Evolutionary conservation across 2,888 invertebrate species (phyloP).

Genomic region (Oxyteleia sp.): DNA sequence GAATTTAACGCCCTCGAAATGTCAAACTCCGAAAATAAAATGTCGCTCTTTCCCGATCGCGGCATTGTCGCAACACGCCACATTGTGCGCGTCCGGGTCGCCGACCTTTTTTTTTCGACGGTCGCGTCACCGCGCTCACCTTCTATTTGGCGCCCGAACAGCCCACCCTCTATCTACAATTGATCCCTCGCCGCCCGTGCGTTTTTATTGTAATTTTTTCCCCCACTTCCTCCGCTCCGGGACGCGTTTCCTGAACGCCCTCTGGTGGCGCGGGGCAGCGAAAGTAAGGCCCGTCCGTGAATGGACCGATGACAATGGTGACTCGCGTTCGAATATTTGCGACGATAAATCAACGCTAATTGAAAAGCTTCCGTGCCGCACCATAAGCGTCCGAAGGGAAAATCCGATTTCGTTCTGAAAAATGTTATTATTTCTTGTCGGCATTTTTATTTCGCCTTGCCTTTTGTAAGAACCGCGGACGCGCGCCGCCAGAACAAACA

Average conservation of each 20-base stretch:
- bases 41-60: slow-evolving; percentile 70
- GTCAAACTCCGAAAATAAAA: slow-evolving; percentile 83
- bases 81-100: slow-evolving; percentile 62
- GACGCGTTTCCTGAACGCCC: slow-evolving; percentile 58
- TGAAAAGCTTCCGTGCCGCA: slow-evolving; percentile 66
- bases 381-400: slow-evolving; percentile 41
- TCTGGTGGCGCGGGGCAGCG: slow-evolving; percentile 19
- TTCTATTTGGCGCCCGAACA: no score
- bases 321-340: slow-evolving; percentile 63
- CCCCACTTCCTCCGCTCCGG: no score
- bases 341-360: slow-evolving; percentile 67
- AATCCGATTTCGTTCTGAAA: slow-evolving; percentile 55
- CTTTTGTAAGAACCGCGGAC: slow-evolving; percentile 24
- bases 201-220: no score
- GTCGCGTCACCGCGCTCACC: slow-evolving; percentile 49
- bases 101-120: slow-evolving; percentile 56
- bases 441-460: slow-evolving; percentile 6
- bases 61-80: slow-evolving; percentile 53
- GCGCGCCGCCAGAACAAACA: not conserved
- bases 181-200: no score
- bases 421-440: slow-evolving; percentile 55
- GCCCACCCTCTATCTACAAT: no score
- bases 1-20: slow-evolving; percentile 82
- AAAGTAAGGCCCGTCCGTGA: slow-evolving; percentile 40
- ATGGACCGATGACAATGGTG: slow-evolving; percentile 58